Conservation (phyloP, 2,797 vertebrate genomes). For the Mareca penelope region DNA sequence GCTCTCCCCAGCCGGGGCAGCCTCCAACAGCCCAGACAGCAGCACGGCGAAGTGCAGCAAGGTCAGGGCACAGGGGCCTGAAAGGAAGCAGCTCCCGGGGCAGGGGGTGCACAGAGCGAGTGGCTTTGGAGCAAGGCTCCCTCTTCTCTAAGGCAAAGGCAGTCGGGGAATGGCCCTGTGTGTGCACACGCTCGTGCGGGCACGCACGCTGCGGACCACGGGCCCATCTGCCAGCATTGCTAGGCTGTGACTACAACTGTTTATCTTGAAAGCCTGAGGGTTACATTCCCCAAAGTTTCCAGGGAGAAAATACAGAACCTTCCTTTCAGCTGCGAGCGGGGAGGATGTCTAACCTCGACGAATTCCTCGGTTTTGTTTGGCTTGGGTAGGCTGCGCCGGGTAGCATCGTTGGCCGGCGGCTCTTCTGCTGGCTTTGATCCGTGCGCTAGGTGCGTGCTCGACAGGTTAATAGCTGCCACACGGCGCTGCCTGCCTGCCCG, state of each 20-base stretch:
- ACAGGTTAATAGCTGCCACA: not conserved
- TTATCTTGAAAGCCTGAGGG: constrained; percentile 50
- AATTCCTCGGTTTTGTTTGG: constrained; percentile 65
- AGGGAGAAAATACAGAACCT: constrained; percentile 72
- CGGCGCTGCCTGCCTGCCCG: not conserved
- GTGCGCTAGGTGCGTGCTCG: not conserved
- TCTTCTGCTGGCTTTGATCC: constrained; percentile 32
- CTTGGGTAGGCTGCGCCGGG: accelerated
- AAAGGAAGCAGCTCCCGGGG: not conserved
- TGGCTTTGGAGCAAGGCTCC: not conserved
- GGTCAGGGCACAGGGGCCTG: accelerated
- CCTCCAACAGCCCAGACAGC: not conserved
- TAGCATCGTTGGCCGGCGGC: not conserved
- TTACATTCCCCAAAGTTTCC: constrained; percentile 72
- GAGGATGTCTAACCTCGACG: constrained; percentile 53
- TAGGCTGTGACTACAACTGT: constrained; percentile 60
- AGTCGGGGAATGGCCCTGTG: not conserved
- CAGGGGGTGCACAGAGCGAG: not conserved
- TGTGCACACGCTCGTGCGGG: not conserved
- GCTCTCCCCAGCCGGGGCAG: not conserved
- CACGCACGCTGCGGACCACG: not conserved
- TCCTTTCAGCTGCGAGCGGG: constrained; percentile 64
- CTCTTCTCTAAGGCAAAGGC: not conserved
- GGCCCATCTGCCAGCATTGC: constrained; percentile 51
- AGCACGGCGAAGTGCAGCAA: not conserved